Evolutionary conservation across 2,888 invertebrate genomes (phyloP), one percentile per base, ranked within the genome.

Genomic region (Nemotelus pantherinus): DNA sequence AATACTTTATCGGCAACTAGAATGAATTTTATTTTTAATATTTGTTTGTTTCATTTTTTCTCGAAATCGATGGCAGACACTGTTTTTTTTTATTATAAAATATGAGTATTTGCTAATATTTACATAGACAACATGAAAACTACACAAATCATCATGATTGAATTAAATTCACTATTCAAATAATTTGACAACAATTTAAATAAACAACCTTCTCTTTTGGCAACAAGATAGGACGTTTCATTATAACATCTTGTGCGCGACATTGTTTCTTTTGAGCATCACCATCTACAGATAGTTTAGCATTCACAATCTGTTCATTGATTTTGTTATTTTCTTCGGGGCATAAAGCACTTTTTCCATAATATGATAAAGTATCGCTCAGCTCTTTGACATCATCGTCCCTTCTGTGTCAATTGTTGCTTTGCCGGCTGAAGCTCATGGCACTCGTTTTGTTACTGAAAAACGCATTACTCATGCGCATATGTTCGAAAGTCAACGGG

Each of bases 401-500:
- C 25, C 25, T 7, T 71, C 78, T 79, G 76, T 81, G 82, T 82
- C 82, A 82, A 80, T 82, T 82, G 70, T 77, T 80, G 60, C 80
- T 82, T 58, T 81, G 79, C 9, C 81, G 81, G 80, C 82, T 82
- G 53, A 76, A 81, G 50, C 79, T 81, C 81, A 81, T 81, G 44
- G 41, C 68, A 45, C 67, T 78, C 4, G 55, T 43, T 63, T 77
- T 80, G 55, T 71, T 81, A 71, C 79, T 83, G 41, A 81, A 82
- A 74, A 82, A 82, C 43, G 90, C 89, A 83, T 89, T 90, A 83
- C 90, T 91, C 84, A 90, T 88, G 47, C 91, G 88, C 86, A 91
- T 90, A 83, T 91, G 91, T 81, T 91, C 91, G 82, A 91, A 91
- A 0, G 91, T 91, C 75, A 91, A 87, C 3, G 91, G 91, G 79